phyloP scores from a whole-genome alignment of 2,888 invertebrate genomes.

The Rambutsinella grinnellia region DNA sequence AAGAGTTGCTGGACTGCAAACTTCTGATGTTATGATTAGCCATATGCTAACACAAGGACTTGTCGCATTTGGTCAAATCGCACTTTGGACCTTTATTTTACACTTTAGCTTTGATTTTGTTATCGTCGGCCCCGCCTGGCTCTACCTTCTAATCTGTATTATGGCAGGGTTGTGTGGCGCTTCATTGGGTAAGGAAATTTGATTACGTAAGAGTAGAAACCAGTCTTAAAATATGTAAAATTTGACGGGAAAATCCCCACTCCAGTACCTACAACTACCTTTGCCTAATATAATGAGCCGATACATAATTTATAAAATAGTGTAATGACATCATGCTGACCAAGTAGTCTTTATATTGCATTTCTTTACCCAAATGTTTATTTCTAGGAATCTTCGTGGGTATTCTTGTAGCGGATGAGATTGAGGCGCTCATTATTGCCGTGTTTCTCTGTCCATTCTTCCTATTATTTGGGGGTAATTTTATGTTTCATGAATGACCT shows the following conservation, averaged over 20 bases:
- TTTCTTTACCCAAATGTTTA: too few species aligned
- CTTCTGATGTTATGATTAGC: not conserved
- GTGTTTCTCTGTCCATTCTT: constrained; percentile 2
- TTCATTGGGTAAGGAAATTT: constrained; percentile 11
- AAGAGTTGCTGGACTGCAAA: constrained; percentile 12
- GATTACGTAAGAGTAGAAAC: not conserved
- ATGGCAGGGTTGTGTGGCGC: not conserved
- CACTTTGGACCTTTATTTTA: not conserved
- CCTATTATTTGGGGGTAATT: constrained; percentile 21
- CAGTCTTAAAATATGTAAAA: not conserved
- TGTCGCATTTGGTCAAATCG: constrained; percentile 1
- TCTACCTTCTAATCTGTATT: not conserved
- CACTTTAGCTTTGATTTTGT: not conserved
- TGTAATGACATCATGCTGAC: too few species aligned
- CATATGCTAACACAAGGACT: constrained; percentile 18
- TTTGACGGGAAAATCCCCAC: not conserved
- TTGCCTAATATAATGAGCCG: not conserved
- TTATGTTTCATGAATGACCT: not conserved
- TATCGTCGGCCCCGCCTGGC: not conserved
- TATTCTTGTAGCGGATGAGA: not conserved
- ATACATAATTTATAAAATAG: not conserved
- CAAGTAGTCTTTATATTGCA: too few species aligned
- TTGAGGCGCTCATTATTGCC: not conserved
- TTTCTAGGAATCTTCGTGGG: constrained; percentile 17
- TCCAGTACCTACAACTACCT: too few species aligned